Evolutionary conservation across 2,888 invertebrate species (phyloP), one percentile per base, ranked within the genome.

Genomic region (Dascillus cervinus): DNA sequence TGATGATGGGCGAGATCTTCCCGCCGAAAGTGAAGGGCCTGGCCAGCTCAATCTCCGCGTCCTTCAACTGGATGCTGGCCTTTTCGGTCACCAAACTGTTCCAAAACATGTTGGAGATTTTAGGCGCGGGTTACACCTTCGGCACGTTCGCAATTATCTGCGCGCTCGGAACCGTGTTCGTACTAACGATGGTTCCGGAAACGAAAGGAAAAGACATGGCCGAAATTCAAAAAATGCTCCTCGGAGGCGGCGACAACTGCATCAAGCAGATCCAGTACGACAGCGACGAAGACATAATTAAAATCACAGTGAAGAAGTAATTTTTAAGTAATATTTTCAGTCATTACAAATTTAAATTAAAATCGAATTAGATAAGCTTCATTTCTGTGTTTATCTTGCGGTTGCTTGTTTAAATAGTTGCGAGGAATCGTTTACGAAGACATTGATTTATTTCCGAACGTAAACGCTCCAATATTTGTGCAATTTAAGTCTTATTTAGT

Each of bases 31-130:
- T 73, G 1, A 78, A 75, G 26, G 74, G 71, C 23, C 54, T 73
- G 32, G 82, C 83, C 0, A 75, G 79, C 13, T 77, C 79, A 0
- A 64, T 82, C n/a, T 75, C 80, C 0, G 76, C 77, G 2, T 71
- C 77, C 6, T 68, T 75, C 29, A 82, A 79, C 47, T 83, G 83
- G 83, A 64, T 71, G 8, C 58, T 77, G n/a, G 78, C 80, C 0
- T 82, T 82, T 49, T 59, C 66, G 1, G 75, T 75, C 1, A 77
- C 79, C 0, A 73, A 73, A 37, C 52, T 75, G 11, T 83, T 81
- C 26, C 72, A 75, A 42, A 73, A 75, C 34, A 61, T 85, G 45
- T 62, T 69, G 1, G 62, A 62, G 3, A 43, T 56, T 23, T 64
- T 79, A 1, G 72, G 73, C n/a, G 63, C 70, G 8, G 75, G 75